Evolutionary conservation across 2,113 vertebrate species (phyloP).

Genomic region (Cichladusa arquata): DNA sequence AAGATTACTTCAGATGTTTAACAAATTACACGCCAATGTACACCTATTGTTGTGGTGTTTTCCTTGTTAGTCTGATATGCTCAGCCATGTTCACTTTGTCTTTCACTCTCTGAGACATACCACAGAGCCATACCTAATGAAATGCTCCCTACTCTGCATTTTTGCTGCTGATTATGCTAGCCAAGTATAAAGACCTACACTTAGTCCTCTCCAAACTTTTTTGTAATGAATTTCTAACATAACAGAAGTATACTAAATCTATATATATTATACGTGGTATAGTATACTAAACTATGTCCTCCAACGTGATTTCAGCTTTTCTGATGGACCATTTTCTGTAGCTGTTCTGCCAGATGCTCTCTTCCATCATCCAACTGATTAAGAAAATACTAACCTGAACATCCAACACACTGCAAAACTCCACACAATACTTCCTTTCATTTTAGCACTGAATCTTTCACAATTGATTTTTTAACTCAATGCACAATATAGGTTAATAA

Average conservation of each 20-base stretch:
- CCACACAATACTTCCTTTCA: neutral
- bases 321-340: neutral
- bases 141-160: neutral
- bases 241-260: neutral
- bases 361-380: neutral
- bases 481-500: neutral
- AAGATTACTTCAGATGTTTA: neutral
- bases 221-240: neutral
- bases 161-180: neutral
- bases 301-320: neutral
- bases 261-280: no score
- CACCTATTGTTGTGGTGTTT: neutral
- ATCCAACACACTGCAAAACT: neutral
- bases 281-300: neutral
- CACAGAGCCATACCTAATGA: neutral
- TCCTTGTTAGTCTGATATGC: neutral
- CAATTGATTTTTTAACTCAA: neutral
- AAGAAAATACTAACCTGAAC: neutral
- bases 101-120: neutral
- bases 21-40: neutral
- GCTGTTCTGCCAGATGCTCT: neutral
- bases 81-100: neutral
- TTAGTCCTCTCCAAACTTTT: neutral
- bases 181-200: neutral
- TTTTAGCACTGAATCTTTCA: neutral